Evolutionary conservation across 2,113 vertebrate species (phyloP).

Genomic region (Furnarius figulus): DNA sequence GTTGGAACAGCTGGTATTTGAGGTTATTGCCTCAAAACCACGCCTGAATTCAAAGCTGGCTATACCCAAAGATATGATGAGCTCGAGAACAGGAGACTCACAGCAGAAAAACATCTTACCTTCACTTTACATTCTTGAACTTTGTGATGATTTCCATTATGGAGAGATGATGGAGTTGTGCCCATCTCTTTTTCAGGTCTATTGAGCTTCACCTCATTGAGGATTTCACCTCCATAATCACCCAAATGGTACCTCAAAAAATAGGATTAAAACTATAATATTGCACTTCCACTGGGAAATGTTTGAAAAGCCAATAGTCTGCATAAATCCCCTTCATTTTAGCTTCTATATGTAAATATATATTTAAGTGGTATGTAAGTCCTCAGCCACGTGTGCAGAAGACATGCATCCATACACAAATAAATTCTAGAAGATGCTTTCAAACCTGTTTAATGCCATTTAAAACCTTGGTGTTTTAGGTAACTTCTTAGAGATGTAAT

Average conservation of each 20-base stretch:
- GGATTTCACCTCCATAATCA: slow-evolving; percentile 89
- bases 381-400: background rate
- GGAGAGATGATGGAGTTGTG: slow-evolving; percentile 77
- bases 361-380: background rate
- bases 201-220: slow-evolving; percentile 85
- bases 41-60: fast-evolving
- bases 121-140: slow-evolving; percentile 86
- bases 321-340: background rate
- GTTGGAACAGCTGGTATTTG: fast-evolving
- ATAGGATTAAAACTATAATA: background rate
- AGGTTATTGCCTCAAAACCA: background rate
- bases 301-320: background rate
- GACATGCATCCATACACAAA: background rate
- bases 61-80: fast-evolving
- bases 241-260: slow-evolving; percentile 85
- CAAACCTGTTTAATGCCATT: background rate
- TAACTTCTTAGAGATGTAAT: background rate
- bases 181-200: slow-evolving; percentile 85
- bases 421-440: background rate
- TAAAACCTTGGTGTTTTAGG: background rate
- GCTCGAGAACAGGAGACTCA: background rate
- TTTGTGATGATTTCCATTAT: slow-evolving; percentile 87
- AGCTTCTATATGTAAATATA: background rate
- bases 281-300: background rate
- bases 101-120: slow-evolving; percentile 62